Evolutionary conservation across 2,113 vertebrate genomes (phyloP).

Genomic region (Hemiscyllium ocellatum): DNA sequence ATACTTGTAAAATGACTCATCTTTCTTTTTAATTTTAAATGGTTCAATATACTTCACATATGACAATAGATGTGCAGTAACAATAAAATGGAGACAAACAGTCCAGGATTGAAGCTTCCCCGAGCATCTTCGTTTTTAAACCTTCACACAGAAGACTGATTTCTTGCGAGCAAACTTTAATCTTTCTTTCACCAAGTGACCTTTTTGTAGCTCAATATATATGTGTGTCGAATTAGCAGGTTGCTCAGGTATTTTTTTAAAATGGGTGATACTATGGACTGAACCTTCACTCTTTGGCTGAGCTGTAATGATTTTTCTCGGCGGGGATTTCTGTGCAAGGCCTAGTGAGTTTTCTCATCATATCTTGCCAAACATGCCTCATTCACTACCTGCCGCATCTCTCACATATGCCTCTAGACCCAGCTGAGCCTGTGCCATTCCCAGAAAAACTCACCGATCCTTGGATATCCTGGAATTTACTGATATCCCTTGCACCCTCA

Average conservation of each 20-base stretch:
- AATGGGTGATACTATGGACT: not conserved
- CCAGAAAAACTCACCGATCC: no score
- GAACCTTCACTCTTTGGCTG: no score
- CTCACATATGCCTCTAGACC: no score
- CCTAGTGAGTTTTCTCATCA: no score
- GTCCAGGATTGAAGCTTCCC: not conserved
- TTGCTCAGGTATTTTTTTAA: not conserved
- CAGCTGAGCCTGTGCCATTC: no score
- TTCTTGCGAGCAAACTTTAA: not conserved
- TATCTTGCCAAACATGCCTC: no score
- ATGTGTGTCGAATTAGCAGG: not conserved
- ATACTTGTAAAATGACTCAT: not conserved
- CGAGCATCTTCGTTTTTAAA: not conserved
- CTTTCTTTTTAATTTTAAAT: no score
- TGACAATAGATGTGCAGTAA: not conserved
- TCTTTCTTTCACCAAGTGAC: not conserved
- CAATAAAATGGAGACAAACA: not conserved
- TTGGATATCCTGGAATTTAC: no score
- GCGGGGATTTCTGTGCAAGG: no score
- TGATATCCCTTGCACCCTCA: no score
- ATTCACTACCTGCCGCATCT: no score
- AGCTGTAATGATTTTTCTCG: no score
- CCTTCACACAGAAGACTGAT: not conserved
- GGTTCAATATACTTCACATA: not conserved
- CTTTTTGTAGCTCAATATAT: not conserved